Base-by-base conservation (phyloP, 2,797 vertebrate genomes). In the Danio aesculapii region DNA sequence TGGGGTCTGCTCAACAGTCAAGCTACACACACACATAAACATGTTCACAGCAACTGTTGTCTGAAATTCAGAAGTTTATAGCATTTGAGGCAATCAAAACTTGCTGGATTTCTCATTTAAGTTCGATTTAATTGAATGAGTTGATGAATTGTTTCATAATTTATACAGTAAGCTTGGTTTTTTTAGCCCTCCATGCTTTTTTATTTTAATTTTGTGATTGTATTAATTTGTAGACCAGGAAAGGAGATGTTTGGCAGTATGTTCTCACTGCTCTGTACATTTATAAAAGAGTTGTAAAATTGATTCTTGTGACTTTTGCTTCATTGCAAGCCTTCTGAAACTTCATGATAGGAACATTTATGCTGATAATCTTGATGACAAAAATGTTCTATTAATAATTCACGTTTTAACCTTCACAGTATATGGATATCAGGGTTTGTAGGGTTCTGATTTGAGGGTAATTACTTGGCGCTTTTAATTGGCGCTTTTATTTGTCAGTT, bases 1-100 rank as follows among this genome's bases (percentile, higher is more conserved):
- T 79, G 88, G 88, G 91, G 86, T 91, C 89, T 82, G 78, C 84
- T 81, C 79, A 82, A 86, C 88, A 87, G 81, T 85, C 85, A 77
- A 83, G 74, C 62, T 62, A 50, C 57, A 67, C 16, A n/a, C 69
- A 81, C 47, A 13, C 50, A 46, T 39, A 39, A 8, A 39, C 6
- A 7, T 61, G 6, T 74, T 21, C 71, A 74, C 8, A n/a, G 21
- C 59, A 11, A 47, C 14, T 58, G 8, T 59, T 6, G 19, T 49
- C 46, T 47, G 44, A 66, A 58, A 19, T 72, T 19, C 2, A 2
- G n/a, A 66, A 47, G 3, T 44, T 47, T 17, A 47, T 4, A 67
- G 8, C 14, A 3, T 63, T 63, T 17, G 14, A 44, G 39, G 9
- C 14, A 5, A 14, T 39, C n/a, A 57, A 44, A 13, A 55, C 7